Percentiles rank a stretch among this genome's conserved stretches.
phyloP scores from a whole-genome alignment of 1,140 invertebrate species.

The Plutomurus gul region DNA sequence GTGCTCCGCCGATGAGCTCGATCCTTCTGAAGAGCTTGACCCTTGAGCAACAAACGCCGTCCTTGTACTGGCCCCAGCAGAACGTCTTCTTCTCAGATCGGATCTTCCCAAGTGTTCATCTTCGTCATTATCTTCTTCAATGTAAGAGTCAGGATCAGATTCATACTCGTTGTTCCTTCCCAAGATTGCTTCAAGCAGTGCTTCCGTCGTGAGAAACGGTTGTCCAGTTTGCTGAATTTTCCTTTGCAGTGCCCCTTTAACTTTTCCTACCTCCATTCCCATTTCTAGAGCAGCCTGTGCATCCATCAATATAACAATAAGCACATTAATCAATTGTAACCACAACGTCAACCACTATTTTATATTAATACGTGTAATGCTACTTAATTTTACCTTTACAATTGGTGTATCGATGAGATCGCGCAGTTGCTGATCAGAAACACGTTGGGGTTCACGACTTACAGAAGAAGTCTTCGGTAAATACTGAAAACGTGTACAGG shows the following conservation, averaged over 20 bases:
- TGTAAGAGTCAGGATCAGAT: constrained; percentile 30
- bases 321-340: no score
- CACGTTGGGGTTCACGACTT: background rate
- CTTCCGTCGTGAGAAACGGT: constrained; percentile 67
- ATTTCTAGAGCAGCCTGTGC: constrained; percentile 67
- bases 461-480: background rate
- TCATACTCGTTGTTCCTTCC: constrained; percentile 64
- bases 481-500: background rate
- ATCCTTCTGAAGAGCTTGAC: constrained; percentile 14
- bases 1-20: background rate
- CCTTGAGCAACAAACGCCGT: background rate
- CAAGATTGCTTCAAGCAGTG: constrained; percentile 70
- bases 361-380: no score
- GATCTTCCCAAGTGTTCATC: constrained; percentile 5
- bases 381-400: constrained; percentile 42
- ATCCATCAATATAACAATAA: no score
- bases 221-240: constrained; percentile 58
- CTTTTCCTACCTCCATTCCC: constrained; percentile 69
- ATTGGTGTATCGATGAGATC: constrained; percentile 43
- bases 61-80: background rate
- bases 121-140: constrained; percentile 34
- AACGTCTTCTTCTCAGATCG: background rate
- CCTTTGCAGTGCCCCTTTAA: constrained; percentile 66
- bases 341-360: no score
- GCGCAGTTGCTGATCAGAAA: constrained; percentile 43